Evolutionary conservation across 2,797 vertebrate species (phyloP), one percentile per base, ranked within the genome.

Genomic region (Epinephelus coioides): DNA sequence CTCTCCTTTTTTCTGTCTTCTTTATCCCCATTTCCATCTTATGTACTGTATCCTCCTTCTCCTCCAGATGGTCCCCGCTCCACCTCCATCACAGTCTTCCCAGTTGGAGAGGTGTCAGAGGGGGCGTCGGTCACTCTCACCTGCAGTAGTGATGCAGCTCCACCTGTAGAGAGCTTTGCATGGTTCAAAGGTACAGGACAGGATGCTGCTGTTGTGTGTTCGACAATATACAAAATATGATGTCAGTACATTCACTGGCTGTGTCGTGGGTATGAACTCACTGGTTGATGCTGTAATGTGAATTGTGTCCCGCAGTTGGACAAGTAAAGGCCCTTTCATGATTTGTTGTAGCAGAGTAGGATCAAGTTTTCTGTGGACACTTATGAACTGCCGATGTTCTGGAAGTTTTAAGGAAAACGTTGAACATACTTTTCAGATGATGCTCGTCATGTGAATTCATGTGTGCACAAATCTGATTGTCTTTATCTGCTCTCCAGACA

Each of bases 141-240:
- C 66, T 96, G 96, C 91, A 92, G 75, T 38, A 96, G 94, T 57
- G 92, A 94, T 4, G 95, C 92, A 34, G 93, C 95, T 53, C 96
- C 96, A 1, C 93, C 94, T 13, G 94, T 94, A 3, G 94, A 95
- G 88, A 96, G 94, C 89, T 96, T 90, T 69, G 94, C 93, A 25
- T 96, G 96, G 96, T 96, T 96, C 84, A 95, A 93, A 89, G 92
- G 94, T 94, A 83, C 5, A 21, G 1, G 3, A 25, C 50, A 51
- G n/a, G 25, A 54, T 57, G 50, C 34, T 27, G 17, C n/a, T n/a
- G 14, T 18, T 5, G 8, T 13, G 4, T 59, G 46, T 47, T 50
- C 21, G 19, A 27, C 23, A 61, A 18, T 44, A 6, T 2, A 34
- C 38, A 54, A 9, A 4, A n/a, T 5, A n/a, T n/a, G 8, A 55